Percentiles rank a stretch among this genome's conserved stretches.
These are phyloP conservation scores for Halcyon chelicuti DNA, from an alignment of 2,797 vertebrate species.

Conservation along the genomic window DNA sequence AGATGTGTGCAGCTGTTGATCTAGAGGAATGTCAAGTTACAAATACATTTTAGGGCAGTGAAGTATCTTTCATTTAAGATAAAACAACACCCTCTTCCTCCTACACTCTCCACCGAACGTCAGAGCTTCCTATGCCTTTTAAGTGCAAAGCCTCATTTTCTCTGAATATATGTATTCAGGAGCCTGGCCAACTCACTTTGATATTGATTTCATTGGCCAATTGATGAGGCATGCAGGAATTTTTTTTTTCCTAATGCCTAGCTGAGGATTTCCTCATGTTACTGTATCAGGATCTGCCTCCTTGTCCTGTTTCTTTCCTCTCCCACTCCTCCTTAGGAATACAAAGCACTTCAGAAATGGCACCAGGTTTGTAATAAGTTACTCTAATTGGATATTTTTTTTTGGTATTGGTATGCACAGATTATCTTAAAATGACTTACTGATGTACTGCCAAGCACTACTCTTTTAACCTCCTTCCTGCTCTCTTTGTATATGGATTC, in stretches of 20 bases:
- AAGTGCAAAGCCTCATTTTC: constrained; percentile 25
- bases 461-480: constrained; percentile 28
- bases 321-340: background rate
- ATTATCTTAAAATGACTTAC: constrained; percentile 52
- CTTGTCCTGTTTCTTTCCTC: background rate
- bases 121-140: constrained; percentile 25
- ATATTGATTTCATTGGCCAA: background rate
- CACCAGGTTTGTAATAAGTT: constrained; percentile 34
- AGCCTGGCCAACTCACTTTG: background rate
- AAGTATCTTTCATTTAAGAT: constrained; percentile 31
- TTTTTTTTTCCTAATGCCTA: background rate
- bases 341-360: constrained; percentile 45
- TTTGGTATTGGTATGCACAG: constrained; percentile 31
- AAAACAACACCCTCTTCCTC: constrained; percentile 36
- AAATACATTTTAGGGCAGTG: background rate
- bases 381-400: constrained; percentile 41
- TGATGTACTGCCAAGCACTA: constrained; percentile 25
- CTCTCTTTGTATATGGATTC: background rate
- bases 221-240: background rate
- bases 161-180: background rate
- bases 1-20: background rate
- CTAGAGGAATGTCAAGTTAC: background rate
- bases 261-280: background rate
- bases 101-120: background rate
- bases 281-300: background rate